Evolutionary conservation across 1,140 invertebrate species (phyloP).

Genomic region (Panagrolaimus sp.): DNA sequence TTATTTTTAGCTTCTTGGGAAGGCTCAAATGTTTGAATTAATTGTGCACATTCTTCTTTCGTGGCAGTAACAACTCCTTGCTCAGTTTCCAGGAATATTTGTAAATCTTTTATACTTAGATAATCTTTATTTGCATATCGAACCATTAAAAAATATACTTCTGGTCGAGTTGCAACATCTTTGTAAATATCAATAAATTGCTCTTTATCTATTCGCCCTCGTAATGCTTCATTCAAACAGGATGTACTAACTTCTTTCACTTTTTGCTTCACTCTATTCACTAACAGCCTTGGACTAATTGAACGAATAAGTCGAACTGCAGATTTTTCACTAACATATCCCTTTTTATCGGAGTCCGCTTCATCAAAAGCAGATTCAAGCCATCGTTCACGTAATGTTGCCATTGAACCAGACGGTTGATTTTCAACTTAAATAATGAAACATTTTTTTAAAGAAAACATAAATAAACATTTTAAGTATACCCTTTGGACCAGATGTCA

Average conservation of each 20-base stretch:
- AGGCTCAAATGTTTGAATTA: constrained; percentile 67
- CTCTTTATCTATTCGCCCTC: constrained; percentile 64
- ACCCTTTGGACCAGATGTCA: constrained; percentile 48
- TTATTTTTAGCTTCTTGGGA: constrained; percentile 64
- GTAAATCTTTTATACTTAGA: constrained; percentile 66
- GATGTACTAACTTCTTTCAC: constrained; percentile 61
- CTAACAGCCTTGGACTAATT: constrained; percentile 63
- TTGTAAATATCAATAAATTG: constrained; percentile 68
- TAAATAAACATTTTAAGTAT: constrained; percentile 14
- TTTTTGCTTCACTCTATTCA: constrained; percentile 64
- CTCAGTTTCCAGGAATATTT: constrained; percentile 68
- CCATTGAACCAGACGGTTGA: constrained; percentile 30
- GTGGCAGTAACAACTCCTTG: constrained; percentile 66
- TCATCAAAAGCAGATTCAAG: constrained; percentile 64
- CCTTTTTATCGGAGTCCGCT: constrained; percentile 62
- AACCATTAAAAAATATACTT: constrained; percentile 68
- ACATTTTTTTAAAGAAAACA: not conserved
- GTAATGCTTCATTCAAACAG: constrained; percentile 60
- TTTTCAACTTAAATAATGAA: constrained; percentile 22
- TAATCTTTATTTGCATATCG: constrained; percentile 69
- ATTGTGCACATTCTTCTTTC: constrained; percentile 63
- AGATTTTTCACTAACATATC: constrained; percentile 63
- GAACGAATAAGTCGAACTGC: constrained; percentile 64
- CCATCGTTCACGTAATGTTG: constrained; percentile 60
- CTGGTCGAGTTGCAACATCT: constrained; percentile 67